phyloP scores from a whole-genome alignment of 2,113 vertebrate species.

The Mormyrus iriodes region DNA sequence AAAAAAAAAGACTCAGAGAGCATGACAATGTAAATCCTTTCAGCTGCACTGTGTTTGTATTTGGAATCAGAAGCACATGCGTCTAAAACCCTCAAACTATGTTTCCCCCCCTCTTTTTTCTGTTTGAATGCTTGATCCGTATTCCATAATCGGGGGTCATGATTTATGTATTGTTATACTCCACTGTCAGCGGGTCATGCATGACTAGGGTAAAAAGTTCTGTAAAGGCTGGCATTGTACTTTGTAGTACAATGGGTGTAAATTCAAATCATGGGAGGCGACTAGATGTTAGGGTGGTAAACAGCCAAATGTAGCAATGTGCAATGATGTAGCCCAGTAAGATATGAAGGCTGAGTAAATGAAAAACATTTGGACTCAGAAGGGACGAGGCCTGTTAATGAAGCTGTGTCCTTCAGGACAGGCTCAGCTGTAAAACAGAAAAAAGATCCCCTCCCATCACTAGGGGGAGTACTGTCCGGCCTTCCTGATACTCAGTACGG shows the following conservation, averaged over 20 bases:
- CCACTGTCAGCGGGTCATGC: neutral
- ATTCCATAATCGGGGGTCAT: neutral
- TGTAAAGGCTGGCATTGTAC: neutral
- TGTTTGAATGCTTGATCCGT: neutral
- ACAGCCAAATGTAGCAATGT: neutral
- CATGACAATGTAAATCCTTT: constrained; percentile 4
- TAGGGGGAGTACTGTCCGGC: neutral
- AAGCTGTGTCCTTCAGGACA: neutral
- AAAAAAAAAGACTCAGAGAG: neutral
- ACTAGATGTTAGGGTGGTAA: neutral
- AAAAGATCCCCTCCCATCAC: neutral
- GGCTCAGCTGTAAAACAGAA: neutral
- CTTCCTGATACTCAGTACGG: neutral
- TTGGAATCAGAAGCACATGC: neutral
- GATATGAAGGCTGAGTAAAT: neutral
- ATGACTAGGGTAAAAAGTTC: neutral
- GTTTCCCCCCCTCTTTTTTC: neutral
- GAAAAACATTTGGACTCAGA: neutral
- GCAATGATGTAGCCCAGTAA: neutral
- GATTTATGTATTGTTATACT: neutral
- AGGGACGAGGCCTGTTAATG: neutral
- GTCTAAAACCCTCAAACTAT: neutral
- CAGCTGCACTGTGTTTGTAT: neutral
- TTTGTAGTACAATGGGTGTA: neutral
- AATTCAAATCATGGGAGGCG: neutral